These are phyloP conservation scores for Aphyosemion australe DNA, from an alignment of 2,113 vertebrate genomes.

Conservation along the genomic window DNA sequence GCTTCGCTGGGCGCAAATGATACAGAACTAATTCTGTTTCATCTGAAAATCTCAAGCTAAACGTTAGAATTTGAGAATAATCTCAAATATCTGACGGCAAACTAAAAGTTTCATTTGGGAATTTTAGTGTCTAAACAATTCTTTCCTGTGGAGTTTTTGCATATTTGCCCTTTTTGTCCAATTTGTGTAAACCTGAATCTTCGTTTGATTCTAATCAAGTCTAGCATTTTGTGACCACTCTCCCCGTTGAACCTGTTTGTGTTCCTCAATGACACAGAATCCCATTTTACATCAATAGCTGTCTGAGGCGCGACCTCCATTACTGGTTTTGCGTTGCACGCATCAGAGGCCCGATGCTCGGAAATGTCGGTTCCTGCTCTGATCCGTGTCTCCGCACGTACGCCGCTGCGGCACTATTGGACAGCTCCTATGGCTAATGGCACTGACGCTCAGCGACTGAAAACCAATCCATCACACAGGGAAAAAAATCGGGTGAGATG, in stretches of 20 bases:
- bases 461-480: constrained; percentile 76
- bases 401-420: constrained; percentile 39
- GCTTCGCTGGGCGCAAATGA: background rate
- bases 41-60: background rate
- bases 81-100: too few species aligned
- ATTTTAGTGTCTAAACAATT: too few species aligned
- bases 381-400: constrained; percentile 58
- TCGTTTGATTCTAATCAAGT: background rate
- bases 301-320: constrained; percentile 58
- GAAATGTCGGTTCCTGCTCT: constrained; percentile 50
- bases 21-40: background rate
- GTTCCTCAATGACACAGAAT: constrained; percentile 54
- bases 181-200: background rate
- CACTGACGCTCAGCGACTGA: constrained; percentile 70
- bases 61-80: too few species aligned
- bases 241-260: constrained; percentile 31
- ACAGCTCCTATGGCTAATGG: constrained; percentile 69
- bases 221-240: constrained; percentile 7
- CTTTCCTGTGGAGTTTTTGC: too few species aligned
- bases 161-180: too few species aligned
- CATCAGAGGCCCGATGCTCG: constrained; percentile 54
- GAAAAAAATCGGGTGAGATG: background rate
- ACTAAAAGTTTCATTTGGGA: too few species aligned
- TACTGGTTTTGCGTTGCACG: constrained; percentile 70
- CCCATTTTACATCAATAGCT: constrained; percentile 62